Evolutionary conservation across 2,888 invertebrate genomes (phyloP), one percentile per base, ranked within the genome.

Genomic region (Drosophila robusta): DNA sequence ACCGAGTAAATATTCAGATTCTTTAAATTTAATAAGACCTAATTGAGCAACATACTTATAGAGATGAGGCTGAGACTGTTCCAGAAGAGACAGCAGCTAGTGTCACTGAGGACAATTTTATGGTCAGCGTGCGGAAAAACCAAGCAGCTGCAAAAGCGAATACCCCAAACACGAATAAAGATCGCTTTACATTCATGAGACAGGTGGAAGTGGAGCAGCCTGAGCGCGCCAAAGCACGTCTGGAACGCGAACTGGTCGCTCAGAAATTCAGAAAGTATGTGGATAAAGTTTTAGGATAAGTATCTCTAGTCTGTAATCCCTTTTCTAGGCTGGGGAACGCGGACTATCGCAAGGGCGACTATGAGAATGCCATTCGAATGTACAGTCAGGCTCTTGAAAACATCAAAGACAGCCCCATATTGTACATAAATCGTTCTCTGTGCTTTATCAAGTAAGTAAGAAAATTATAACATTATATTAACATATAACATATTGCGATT

Each of bases 391-490:
- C 96, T 0, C 94, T 97, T 56, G 96, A 96, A 41, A 95, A 95
- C 82, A 93, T 96, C 42, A 95, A 94, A 90, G 96, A 97, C 90
- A 96, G 96, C 83, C 93, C 95, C 0, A 93, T 96, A 85, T 91
- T 97, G n/a, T 97, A 96, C 92, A 96, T 95, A 65, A 97, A 97
- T 90, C 94, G 97, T 47, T 96, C 96, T 0, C 92, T 97, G 32
- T 95, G 88, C 54, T 92, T 89, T 44, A 91, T 92, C 29, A 92
- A 91, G 92, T 91, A 82, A 73, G 78, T 58, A 4, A 0, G 3
- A 18, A 6, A 34, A 7, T 12, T 9, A 0, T 0, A n/a, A 16
- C 14, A 3, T 7, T 32, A 9, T 1, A 55, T n/a, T n/a, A n/a
- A n/a, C n/a, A n/a, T n/a, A n/a, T n/a, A n/a, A n/a, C 8, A 36